Base-by-base conservation (phyloP, 2,888 invertebrate species). In the Drosophila buzzatii region DNA sequence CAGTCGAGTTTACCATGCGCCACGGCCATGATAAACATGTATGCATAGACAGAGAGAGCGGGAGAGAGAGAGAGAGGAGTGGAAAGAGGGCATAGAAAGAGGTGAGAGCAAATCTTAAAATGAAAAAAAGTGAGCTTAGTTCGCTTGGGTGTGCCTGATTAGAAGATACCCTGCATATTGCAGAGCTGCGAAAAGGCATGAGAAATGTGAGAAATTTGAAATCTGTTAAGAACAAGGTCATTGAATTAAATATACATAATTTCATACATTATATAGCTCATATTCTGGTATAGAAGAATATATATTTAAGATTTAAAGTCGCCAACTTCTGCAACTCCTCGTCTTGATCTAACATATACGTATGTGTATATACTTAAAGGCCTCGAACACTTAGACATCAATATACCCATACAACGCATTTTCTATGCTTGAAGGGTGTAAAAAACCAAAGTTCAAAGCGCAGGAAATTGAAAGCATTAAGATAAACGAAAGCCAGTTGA, bases 391-490 rank as follows among this genome's bases (percentile, higher is more conserved):
- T 27, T 6, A 27, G 5, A 6, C 6, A 27, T 6, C 27, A 14
- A 4, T n/a, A 49, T 31, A 10, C 27, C 47, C 47, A 6, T 0
- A 27, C n/a, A 10, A 5, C 4, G 16, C 27, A n/a, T 14, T 23
- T 3, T 14, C 14, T 14, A 49, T 27, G 47, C 3, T 1, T 10
- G n/a, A 0, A 31, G 49, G 31, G n/a, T 18, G 31, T 49, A 57
- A 74, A 83, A 83, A 61, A 18, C 12, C 63, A 76, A 53, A 79
- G 69, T 85, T 89, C 87, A 85, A 89, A 85, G 79, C 68, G 70
- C 85, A 89, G 76, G 82, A 87, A 89, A 87, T 89, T 86, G 70
- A 76, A 86, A 73, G 67, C 65, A 70, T 72, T 63, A 41, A 51
- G 55, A 49, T 27, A 44, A 69, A 73, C 59, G 52, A 60, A 69